These are phyloP conservation scores for Brevimyrus niger DNA, from an alignment of 2,113 vertebrate species.

Conservation along the genomic window DNA sequence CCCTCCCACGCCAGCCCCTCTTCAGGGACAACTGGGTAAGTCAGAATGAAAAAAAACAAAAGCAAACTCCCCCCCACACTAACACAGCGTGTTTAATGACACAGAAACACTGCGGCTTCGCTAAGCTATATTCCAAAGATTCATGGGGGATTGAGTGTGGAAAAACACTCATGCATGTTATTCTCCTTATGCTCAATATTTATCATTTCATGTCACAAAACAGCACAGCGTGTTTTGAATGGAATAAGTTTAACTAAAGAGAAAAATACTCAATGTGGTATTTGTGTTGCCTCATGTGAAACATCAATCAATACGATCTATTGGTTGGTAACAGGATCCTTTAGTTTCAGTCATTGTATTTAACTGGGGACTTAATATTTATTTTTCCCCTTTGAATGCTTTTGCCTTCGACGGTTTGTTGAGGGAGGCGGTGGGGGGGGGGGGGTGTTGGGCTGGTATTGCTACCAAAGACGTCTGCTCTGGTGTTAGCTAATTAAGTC, in stretches of 20 bases:
- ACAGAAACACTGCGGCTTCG: not conserved
- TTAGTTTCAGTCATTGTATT: not conserved
- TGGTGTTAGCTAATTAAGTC: not conserved
- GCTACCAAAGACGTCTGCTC: not conserved
- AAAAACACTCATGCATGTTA: not conserved
- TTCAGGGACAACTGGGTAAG: conserved; percentile 53
- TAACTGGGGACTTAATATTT: not conserved
- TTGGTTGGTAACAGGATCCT: not conserved
- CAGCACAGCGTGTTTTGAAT: not conserved
- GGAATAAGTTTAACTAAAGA: not conserved
- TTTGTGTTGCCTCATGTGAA: not conserved
- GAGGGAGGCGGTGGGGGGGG: no score
- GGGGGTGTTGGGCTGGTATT: not conserved
- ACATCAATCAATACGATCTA: not conserved
- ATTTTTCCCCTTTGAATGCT: not conserved
- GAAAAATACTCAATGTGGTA: not conserved
- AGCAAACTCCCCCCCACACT: not conserved
- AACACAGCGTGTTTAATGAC: not conserved
- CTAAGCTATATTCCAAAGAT: not conserved
- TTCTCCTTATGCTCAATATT: not conserved
- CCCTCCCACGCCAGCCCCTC: conserved; percentile 48
- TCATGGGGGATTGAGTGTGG: not conserved
- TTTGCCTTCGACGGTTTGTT: not conserved
- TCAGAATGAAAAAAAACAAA: not conserved
- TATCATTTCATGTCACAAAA: not conserved